A percentile compares a stretch with the other conserved stretches of the same genome.
These are phyloP conservation scores for Naja naja DNA, from an alignment of 2,113 vertebrate species.

Conservation along the genomic window DNA sequence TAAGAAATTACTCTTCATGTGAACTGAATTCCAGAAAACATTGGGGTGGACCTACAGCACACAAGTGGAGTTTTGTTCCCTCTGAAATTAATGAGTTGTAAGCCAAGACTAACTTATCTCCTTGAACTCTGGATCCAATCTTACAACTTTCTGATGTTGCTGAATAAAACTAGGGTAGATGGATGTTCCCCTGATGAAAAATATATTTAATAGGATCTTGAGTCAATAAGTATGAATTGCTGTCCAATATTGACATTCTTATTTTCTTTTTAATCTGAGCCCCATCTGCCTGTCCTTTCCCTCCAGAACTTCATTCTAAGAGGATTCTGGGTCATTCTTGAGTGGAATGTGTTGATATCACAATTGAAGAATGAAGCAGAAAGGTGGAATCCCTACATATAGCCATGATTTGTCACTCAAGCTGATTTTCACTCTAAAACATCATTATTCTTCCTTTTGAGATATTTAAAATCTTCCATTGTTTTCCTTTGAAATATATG, in stretches of 20 bases:
- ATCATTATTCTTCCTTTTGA: neutral
- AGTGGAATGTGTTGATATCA: neutral
- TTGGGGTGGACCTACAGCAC: neutral
- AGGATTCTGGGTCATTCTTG: neutral
- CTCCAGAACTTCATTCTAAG: neutral
- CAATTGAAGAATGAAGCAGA: neutral
- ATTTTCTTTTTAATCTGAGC: neutral
- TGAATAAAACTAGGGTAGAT: neutral
- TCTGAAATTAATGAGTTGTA: neutral
- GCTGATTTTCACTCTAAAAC: neutral
- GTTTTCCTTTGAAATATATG: neutral
- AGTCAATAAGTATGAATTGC: neutral
- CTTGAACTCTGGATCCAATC: neutral
- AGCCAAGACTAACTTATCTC: neutral
- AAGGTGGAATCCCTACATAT: neutral
- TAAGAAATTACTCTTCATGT: neutral
- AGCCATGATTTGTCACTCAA: neutral
- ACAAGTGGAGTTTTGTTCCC: neutral
- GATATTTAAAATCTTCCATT: neutral
- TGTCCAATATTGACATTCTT: neutral
- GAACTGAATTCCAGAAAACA: neutral
- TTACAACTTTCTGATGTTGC: neutral
- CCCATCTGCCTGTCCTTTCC: neutral
- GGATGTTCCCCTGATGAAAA: neutral
- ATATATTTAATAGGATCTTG: neutral